Base-by-base conservation (phyloP, 2,888 invertebrate species). In the Nomada ruficornis region DNA sequence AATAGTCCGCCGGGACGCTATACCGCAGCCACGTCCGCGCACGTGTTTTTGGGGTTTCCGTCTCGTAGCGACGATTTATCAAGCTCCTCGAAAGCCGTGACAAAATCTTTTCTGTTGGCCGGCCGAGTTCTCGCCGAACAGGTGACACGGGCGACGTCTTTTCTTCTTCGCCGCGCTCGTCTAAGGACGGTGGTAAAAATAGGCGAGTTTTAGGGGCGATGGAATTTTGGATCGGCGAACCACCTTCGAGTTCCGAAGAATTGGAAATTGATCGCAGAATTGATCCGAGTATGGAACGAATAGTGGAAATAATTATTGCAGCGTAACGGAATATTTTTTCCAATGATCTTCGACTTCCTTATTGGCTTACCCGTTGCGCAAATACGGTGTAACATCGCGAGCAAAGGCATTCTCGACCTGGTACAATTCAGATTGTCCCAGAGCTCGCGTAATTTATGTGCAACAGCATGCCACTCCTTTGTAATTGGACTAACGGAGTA, bases 1-100 rank as follows among this genome's bases (percentile, higher is more conserved):
- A 91, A 91, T 90, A 90, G 91, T 89, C 87, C 76, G 80, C 67
- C 82, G 72, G 75, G 80, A 82, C 83, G 84, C 69, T 80, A 79
- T 77, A 71, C 75, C 80, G 77, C 72, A 62, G 75, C 72, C 77
- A 71, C 74, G 73, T 72, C 65, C 71, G 80, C 83, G 85, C 86
- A 86, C 86, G 86, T 89, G 88, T 86, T 88, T 80, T 83, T 77
- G 80, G 76, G 15, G 54, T 67, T 77, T 80, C 69, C 78, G 73
- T 73, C 71, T 81, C 83, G 76, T 83, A 70, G 64, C 77, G 82
- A 83, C 85, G 84, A 88, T 88, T 88, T 86, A 88, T 88, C 88
- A 80, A 81, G 74, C 73, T 72, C 82, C 79, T 57, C 87, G 85
- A 87, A 87, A 84, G 80, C 70, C 75, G 70, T 85, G 81, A 86